Base-by-base conservation (phyloP, 2,113 vertebrate species). In the Semicossyphus pulcher region DNA sequence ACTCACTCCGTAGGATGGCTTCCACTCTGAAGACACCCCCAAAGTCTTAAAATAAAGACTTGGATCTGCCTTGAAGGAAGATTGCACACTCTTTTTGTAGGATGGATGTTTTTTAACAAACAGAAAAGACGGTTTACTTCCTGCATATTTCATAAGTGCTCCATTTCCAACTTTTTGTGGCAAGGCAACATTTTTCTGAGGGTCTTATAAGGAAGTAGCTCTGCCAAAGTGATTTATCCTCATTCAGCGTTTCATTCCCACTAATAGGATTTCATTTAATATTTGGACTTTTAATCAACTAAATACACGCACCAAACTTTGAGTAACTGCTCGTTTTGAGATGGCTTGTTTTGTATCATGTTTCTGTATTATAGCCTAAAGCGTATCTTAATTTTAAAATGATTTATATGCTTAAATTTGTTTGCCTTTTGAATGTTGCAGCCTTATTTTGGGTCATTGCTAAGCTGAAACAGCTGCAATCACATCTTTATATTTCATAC, bases 191-290 rank as follows among this genome's bases (percentile, higher is more conserved):
- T 75, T 80, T n/a, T 59, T 83, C 65, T 25, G 2, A 87, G 79
- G 6, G 20, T 91, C 86, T 85, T 64, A 61, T 5, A 66, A 75
- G 88, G 84, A 92, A 89, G 91, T 89, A 90, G 88, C 85, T 87
- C 91, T 92, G 93, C 94, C 95, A 94, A 95, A 95, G 93, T 49
- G 79, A 90, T 85, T 74, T 82, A 47, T 77, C 70, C 34, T 53
- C 41, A 34, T 63, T 61, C 63, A 54, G 53, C 32, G 71, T 89
- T 88, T 81, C 77, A 70, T 49, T 71, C 12, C 72, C 49, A 68
- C 72, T 61, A 70, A 75, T 47, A 32, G 62, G 32, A 21, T 36
- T 36, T 58, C 70, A 53, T 56, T 54, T 53, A 51, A 58, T 12
- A 49, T 56, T 64, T 68, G 77, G 88, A 76, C 69, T 76, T 85